Percentiles rank a stretch among this genome's conserved stretches.
Evolutionary conservation across 92 coral and sea anemone genomes (phyloP).

Genomic region (Phenganax subtilis): DNA sequence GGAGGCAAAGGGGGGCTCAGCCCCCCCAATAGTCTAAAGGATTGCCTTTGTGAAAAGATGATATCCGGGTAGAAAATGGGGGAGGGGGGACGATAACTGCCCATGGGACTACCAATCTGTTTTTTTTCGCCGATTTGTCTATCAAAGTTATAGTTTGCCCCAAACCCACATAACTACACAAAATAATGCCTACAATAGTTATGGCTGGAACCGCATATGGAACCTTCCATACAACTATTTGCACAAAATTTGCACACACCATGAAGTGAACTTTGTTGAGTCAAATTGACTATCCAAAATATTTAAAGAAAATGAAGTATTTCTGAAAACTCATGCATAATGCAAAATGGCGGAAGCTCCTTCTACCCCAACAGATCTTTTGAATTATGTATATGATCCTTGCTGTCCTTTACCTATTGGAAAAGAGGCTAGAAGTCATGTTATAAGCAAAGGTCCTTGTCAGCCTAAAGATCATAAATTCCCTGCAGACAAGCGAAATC

Average conservation of each 20-base stretch:
- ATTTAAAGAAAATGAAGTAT: neutral
- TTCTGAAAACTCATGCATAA: constrained; percentile 1
- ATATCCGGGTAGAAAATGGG: neutral
- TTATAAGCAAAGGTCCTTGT: constrained; percentile 29
- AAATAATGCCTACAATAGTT: neutral
- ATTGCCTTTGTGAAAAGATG: neutral
- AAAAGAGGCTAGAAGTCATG: neutral
- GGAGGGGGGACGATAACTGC: neutral
- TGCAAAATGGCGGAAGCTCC: neutral
- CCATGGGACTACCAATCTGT: neutral
- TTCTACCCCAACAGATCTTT: constrained; percentile 11
- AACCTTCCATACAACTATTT: neutral
- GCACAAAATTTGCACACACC: neutral
- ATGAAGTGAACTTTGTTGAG: too few relatives aligned
- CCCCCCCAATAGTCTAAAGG: too few relatives aligned
- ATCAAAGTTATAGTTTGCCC: too few relatives aligned
- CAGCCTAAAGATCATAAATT: constrained; percentile 24
- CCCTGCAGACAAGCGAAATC: constrained; percentile 27
- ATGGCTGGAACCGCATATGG: neutral
- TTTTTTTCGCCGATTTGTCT: too few relatives aligned
- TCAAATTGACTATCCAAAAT: neutral
- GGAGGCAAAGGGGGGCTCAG: too few relatives aligned
- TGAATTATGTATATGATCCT: constrained; percentile 22
- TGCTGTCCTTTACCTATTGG: neutral
- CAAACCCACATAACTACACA: too few relatives aligned